Conservation (phyloP, 2,113 vertebrate species). For the Geococcyx californianus region DNA sequence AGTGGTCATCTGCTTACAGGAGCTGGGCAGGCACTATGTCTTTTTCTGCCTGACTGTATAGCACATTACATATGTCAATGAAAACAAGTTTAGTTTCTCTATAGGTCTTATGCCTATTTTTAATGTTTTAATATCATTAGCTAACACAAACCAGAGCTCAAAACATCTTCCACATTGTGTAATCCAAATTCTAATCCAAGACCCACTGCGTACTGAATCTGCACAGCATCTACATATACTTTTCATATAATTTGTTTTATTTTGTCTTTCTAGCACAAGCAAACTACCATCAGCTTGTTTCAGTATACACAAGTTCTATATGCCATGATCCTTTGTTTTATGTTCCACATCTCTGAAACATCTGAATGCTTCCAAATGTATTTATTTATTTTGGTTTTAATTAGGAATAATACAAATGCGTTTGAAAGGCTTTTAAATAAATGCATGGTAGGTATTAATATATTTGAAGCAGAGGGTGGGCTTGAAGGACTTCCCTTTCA, state of each 20-base stretch:
- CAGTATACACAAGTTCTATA: not conserved
- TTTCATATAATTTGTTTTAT: not conserved
- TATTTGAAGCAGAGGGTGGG: not conserved
- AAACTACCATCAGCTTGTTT: not conserved
- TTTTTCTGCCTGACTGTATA: not conserved
- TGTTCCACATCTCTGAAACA: not conserved
- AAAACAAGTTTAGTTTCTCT: not conserved
- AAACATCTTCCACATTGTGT: constrained; percentile 1
- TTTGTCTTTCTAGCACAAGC: not conserved
- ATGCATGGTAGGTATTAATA: not conserved
- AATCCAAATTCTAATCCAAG: constrained; percentile 27
- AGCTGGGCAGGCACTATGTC: not conserved
- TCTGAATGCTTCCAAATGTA: not conserved
- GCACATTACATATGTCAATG: not conserved
- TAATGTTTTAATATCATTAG: not conserved
- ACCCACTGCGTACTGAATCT: not conserved
- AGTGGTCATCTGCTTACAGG: not conserved
- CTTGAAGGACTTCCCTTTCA: not conserved
- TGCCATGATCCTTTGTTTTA: not conserved
- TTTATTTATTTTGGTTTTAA: not conserved
- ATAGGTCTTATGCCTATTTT: not conserved
- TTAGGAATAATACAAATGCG: not conserved
- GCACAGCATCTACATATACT: not conserved
- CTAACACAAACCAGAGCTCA: constrained; percentile 38
- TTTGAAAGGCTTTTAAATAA: constrained; percentile 10